These are phyloP conservation scores for Agrypnia vestita DNA, from an alignment of 1,140 invertebrate genomes.

Conservation along the genomic window DNA sequence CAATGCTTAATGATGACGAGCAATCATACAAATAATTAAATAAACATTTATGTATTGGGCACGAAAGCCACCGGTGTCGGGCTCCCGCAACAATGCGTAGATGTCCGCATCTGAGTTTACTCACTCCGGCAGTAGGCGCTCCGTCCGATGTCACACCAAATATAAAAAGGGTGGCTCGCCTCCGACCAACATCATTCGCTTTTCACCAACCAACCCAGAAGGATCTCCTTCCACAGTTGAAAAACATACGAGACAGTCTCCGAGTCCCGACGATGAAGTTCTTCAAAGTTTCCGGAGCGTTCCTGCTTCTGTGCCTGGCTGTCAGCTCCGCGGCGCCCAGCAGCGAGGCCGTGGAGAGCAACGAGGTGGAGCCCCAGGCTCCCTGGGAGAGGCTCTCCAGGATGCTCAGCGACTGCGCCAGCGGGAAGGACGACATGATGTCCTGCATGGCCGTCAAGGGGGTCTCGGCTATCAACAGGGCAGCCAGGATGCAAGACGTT, in stretches of 20 bases:
- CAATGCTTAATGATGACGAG: no score
- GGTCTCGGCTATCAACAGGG: conserved; percentile 73
- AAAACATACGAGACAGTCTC: not conserved
- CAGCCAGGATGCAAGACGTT: conserved; percentile 74
- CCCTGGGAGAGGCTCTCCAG: conserved; percentile 57
- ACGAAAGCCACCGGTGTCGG: not conserved
- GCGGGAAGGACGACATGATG: conserved; percentile 69
- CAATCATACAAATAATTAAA: no score
- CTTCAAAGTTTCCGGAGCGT: conserved; percentile 23
- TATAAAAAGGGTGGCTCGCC: conserved; percentile 56
- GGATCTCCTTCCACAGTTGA: conserved; percentile 40
- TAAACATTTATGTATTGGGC: no score
- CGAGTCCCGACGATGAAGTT: conserved; percentile 21
- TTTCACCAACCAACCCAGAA: conserved; percentile 33
- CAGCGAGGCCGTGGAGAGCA: conserved; percentile 63
- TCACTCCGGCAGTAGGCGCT: conserved; percentile 25
- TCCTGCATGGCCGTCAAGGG: conserved; percentile 76
- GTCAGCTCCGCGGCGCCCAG: conserved; percentile 64
- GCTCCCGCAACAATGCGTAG: conserved; percentile 28
- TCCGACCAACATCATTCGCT: conserved; percentile 48
- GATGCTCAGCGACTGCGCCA: conserved; percentile 50
- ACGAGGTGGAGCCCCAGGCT: conserved; percentile 51
- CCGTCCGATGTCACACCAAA: conserved; percentile 56
- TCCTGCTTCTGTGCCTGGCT: conserved; percentile 51
- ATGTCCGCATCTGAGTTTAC: conserved; percentile 27